A percentile compares a stretch with the other conserved stretches of the same genome.
These are phyloP conservation scores for Pseudoatta argentina DNA, from an alignment of 1,140 invertebrate genomes.

Conservation along the genomic window DNA sequence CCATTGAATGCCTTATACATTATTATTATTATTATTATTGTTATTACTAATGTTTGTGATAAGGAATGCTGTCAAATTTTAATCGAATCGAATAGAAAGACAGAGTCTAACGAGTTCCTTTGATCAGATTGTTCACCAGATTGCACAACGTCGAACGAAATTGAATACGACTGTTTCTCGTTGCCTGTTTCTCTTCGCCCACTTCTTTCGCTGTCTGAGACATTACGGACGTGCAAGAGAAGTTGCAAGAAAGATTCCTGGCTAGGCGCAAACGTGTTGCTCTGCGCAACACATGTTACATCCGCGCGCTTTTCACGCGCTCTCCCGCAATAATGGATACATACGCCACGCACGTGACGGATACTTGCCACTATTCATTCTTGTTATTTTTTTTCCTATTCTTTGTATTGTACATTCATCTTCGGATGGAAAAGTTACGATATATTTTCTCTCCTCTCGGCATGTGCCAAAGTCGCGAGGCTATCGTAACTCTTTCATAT, in stretches of 20 bases:
- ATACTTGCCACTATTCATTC: constrained; percentile 71
- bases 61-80: background rate
- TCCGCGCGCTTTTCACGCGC: constrained; percentile 52
- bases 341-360: constrained; percentile 75
- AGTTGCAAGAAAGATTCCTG: constrained; percentile 70
- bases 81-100: background rate
- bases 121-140: background rate
- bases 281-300: constrained; percentile 66
- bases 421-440: background rate
- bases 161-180: constrained; percentile 45
- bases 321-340: constrained; percentile 64
- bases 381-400: constrained; percentile 49
- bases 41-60: background rate
- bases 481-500: background rate
- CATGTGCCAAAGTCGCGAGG: background rate
- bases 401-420: background rate
- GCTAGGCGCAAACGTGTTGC: constrained; percentile 53
- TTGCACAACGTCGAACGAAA: constrained; percentile 23
- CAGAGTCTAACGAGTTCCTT: background rate
- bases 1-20: background rate
- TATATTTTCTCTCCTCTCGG: background rate
- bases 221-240: constrained; percentile 59
- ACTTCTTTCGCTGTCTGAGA: constrained; percentile 65
- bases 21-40: background rate
- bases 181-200: constrained; percentile 61